Evolutionary conservation across 1,140 invertebrate genomes (phyloP).

Genomic region (Drosophila varians): DNA sequence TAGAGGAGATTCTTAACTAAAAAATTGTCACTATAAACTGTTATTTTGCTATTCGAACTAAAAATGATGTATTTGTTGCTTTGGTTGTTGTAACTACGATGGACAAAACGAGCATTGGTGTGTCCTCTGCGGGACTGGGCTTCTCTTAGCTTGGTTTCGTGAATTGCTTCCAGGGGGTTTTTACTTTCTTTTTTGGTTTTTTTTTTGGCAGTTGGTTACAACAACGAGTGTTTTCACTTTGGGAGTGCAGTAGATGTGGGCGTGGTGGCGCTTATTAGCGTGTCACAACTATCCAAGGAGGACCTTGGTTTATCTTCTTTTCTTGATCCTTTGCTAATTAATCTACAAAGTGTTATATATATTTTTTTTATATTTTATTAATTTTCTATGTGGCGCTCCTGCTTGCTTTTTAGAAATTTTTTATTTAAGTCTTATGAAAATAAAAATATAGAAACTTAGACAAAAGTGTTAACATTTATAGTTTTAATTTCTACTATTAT

Average conservation of each 20-base stretch:
- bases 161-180: conserved; percentile 11
- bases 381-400: conserved; percentile 25
- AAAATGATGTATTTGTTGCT: conserved; percentile 47
- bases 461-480: conserved; percentile 65
- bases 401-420: conserved; percentile 32
- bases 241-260: conserved; percentile 40
- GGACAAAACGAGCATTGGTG: conserved; percentile 45
- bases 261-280: conserved; percentile 56
- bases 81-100: conserved; percentile 42
- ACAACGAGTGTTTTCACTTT: conserved; percentile 57
- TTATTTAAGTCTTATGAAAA: conserved; percentile 58
- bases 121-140: conserved; percentile 26
- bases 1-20: conserved; percentile 74
- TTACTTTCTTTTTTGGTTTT: conserved; percentile 23
- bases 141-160: conserved; percentile 11
- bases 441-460: conserved; percentile 67
- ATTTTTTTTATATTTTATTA: conserved; percentile 40
- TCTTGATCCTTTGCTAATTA: conserved; percentile 57
- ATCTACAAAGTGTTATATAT: conserved; percentile 49
- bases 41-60: conserved; percentile 48
- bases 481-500: conserved; percentile 57
- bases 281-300: conserved; percentile 44
- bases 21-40: conserved; percentile 65
- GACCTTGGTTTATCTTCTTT: background rate
- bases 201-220: conserved; percentile 72